A percentile compares a stretch with the other conserved stretches of the same genome.
Conservation (phyloP, 2,888 invertebrate species). For the Dynastes grantii region DNA sequence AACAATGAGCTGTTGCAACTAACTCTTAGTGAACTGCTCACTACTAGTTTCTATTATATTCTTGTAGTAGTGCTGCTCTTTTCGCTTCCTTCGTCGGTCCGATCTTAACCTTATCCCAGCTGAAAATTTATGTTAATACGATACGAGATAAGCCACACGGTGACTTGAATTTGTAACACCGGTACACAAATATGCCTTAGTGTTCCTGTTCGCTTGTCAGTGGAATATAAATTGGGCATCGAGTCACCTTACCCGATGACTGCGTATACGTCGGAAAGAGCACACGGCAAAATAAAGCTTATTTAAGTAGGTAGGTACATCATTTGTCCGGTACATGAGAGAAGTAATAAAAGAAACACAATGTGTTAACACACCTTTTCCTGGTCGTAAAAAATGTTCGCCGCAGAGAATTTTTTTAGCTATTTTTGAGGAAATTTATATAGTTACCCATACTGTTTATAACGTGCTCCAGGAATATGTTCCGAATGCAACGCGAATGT, state of each 20-base stretch:
- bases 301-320: slow-evolving; percentile 12
- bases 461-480: no score
- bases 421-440: not conserved
- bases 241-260: slow-evolving; percentile 4
- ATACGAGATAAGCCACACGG: slow-evolving; percentile 28
- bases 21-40: not conserved
- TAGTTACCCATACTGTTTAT: no score
- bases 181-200: slow-evolving; percentile 35
- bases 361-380: slow-evolving; percentile 8
- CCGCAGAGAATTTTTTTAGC: no score
- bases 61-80: not conserved
- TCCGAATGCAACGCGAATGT: no score
- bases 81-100: slow-evolving; percentile 52
- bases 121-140: slow-evolving; percentile 49
- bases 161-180: slow-evolving; percentile 36
- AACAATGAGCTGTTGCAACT: slow-evolving; percentile 8
- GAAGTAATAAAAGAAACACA: slow-evolving; percentile 7
- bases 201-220: slow-evolving; percentile 32
- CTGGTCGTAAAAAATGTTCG: not conserved
- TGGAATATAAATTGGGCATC: slow-evolving; percentile 33
- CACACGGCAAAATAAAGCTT: slow-evolving; percentile 8
- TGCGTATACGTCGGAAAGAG: slow-evolving; percentile 31
- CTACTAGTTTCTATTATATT: slow-evolving; percentile 20
- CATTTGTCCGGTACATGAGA: slow-evolving; percentile 22
- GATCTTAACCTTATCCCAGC: slow-evolving; percentile 61